Evolutionary conservation across 2,888 invertebrate genomes (phyloP), one percentile per base, ranked within the genome.

Genomic region (Synanthedon andrenaeformis): DNA sequence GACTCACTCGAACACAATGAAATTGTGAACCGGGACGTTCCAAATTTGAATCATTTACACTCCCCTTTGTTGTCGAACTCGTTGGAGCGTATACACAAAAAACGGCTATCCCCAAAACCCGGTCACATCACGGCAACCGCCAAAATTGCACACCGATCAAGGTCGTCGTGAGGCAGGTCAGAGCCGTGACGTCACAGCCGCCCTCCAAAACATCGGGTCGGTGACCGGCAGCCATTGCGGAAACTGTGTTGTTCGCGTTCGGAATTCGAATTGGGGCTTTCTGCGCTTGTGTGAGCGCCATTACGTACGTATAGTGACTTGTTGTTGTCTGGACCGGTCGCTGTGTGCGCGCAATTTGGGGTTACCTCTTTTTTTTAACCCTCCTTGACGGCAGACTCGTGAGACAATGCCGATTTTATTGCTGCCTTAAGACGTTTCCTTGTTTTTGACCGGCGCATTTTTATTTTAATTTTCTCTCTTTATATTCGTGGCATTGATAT

Each of bases 211-310:
- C 77, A 63, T 54, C 69, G 76, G 85, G 79, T 82, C 75, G 67
- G 66, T 70, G 82, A 72, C 79, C 85, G 76, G 78, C 73, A 73
- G 78, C 79, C 80, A 80, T 78, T 72, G 76, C 83, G 83, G 85
- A 83, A 84, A 85, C 82, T 81, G 83, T 78, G 80, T 65, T 82
- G 79, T 74, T 75, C 83, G 84, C 84, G 83, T 70, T 75, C 77
- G 75, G 86, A 85, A 85, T 87, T 79, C 79, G 78, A 86, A 85
- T 86, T 85, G 83, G 82, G 83, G 73, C 70, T 71, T 71, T 66
- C 63, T 66, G 66, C 68, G 58, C 55, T 55, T 69, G 81, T 83
- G 80, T 82, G 82, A 67, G 80, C 76, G 61, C 54, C 58, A 13
- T 45, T 45, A 8, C 35, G 10, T 35, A 8, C 35, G 45, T 45